Evolutionary conservation across 2,888 invertebrate species (phyloP).

Genomic region (Arge pagana): DNA sequence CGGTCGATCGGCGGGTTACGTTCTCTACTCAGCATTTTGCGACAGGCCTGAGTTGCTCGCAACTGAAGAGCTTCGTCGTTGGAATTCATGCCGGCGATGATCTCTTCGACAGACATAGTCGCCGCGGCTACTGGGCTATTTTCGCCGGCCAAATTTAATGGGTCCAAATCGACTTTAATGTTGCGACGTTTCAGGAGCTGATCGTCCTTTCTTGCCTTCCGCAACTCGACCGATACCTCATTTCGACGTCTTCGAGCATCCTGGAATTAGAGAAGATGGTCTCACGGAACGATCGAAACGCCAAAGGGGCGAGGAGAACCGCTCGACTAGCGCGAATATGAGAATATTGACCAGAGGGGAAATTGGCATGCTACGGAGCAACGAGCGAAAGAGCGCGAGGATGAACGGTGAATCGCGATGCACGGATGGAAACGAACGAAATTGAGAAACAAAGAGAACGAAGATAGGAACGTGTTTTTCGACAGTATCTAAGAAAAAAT

Average conservation of each 20-base stretch:
- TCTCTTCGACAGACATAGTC: conserved; percentile 70
- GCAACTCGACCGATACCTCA: conserved; percentile 86
- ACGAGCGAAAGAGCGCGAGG: no score
- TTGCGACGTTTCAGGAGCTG: conserved; percentile 90
- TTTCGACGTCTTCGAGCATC: conserved; percentile 87
- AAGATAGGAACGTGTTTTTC: conserved; percentile 13
- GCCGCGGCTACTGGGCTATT: conserved; percentile 53
- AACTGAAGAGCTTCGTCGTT: conserved; percentile 68
- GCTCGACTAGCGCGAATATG: neutral
- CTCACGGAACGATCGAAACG: neutral
- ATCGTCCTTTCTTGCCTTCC: conserved; percentile 93
- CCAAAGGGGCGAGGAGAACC: conserved; percentile 6
- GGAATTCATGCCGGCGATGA: conserved; percentile 73
- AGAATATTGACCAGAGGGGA: conserved; percentile 1
- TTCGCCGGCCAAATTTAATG: conserved; percentile 58
- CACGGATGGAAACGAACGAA: no score
- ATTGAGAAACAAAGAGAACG: conserved; percentile 20
- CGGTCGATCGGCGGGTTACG: conserved; percentile 88
- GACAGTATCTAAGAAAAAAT: conserved; percentile 7
- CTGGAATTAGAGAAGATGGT: conserved; percentile 57
- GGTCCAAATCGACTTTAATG: conserved; percentile 65
- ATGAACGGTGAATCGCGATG: no score
- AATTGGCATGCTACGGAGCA: no score
- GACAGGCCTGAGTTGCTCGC: conserved; percentile 77
- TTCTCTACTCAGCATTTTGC: conserved; percentile 86